Evolutionary conservation across 2,113 vertebrate genomes (phyloP).

Genomic region (Macroglossus sobrinus): DNA sequence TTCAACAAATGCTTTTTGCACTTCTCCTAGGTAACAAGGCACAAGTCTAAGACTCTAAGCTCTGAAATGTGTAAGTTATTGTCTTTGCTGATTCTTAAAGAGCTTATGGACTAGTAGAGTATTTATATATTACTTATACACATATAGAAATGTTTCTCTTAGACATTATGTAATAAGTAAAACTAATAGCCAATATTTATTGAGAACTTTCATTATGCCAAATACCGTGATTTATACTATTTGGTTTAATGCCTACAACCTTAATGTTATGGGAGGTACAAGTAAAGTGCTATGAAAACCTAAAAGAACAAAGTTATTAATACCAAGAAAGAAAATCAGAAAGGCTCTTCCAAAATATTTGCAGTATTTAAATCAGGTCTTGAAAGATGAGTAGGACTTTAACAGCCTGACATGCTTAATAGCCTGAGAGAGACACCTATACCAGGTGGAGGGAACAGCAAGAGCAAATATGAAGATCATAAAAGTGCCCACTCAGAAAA

Average conservation of each 20-base stretch:
- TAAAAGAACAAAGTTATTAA: background rate
- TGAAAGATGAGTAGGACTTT: background rate
- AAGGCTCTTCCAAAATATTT: background rate
- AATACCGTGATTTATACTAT: background rate
- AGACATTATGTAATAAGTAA: background rate
- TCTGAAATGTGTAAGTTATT: background rate
- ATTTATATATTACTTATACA: background rate
- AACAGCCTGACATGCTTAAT: background rate
- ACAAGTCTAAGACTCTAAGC: background rate
- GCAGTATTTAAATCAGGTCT: background rate
- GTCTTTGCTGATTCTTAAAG: conserved; percentile 7
- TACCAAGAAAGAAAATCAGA: background rate
- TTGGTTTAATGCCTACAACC: background rate
- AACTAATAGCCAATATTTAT: background rate
- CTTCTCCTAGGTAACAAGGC: background rate
- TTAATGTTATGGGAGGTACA: background rate
- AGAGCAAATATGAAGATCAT: background rate
- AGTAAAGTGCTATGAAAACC: background rate
- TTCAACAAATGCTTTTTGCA: background rate
- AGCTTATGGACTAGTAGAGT: background rate
- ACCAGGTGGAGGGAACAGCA: background rate
- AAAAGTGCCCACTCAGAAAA: background rate
- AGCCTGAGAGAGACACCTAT: background rate
- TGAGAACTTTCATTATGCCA: background rate
- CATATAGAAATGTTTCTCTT: background rate